Evolutionary conservation across 2,888 invertebrate genomes (phyloP).

Genomic region (Thymelicus lineola): DNA sequence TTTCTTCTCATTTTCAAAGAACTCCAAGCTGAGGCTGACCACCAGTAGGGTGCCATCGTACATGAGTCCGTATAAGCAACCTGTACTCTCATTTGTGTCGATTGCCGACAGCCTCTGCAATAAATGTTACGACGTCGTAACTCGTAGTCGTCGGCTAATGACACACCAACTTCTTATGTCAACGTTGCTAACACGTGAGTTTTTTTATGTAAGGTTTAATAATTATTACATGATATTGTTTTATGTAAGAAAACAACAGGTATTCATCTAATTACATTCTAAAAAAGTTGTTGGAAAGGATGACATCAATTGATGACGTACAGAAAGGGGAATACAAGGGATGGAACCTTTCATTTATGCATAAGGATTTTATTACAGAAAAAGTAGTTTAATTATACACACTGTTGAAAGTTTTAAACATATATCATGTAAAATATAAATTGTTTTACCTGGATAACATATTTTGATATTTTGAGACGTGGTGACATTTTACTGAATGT

Average conservation of each 20-base stretch:
- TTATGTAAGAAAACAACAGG: conserved; percentile 37
- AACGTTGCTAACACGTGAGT: background rate
- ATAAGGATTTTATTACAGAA: background rate
- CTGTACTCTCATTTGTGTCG: conserved; percentile 86
- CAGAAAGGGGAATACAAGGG: conserved; percentile 40
- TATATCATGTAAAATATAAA: conserved; percentile 47
- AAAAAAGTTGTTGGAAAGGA: conserved; percentile 9
- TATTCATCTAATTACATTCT: conserved; percentile 25
- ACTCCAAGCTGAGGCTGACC: conserved; percentile 88
- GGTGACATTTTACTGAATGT: conserved; percentile 86
- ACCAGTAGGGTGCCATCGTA: conserved; percentile 89
- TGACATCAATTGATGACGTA: conserved; percentile 59
- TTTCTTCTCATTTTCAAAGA: conserved; percentile 83
- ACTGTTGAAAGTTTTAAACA: conserved; percentile 3
- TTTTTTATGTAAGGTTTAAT: background rate
- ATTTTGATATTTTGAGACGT: conserved; percentile 89
- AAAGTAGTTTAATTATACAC: background rate
- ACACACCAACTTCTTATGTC: background rate
- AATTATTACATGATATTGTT: background rate
- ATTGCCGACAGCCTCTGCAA: conserved; percentile 88
- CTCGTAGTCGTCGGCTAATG: background rate
- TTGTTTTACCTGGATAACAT: conserved; percentile 88
- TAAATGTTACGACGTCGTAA: background rate
- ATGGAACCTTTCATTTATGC: background rate
- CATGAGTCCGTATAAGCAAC: conserved; percentile 91